Conservation (phyloP, 2,113 vertebrate species). For the Malurus elegans region DNA sequence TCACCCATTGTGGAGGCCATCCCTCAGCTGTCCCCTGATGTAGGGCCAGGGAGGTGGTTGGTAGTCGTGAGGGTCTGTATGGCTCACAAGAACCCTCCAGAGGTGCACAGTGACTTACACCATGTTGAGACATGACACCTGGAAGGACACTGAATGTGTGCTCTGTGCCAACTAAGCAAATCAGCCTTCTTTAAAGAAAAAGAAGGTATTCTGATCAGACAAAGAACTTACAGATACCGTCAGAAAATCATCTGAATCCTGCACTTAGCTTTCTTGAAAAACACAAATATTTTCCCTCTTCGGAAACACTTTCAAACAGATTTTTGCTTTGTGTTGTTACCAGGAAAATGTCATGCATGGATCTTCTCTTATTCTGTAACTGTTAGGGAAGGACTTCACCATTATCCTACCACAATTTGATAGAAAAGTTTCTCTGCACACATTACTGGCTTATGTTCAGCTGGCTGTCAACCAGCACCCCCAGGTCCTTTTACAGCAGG, state of each 20-base stretch:
- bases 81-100: not conserved
- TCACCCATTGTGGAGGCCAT: rapidly evolving
- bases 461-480: not conserved
- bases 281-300: not conserved
- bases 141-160: not conserved
- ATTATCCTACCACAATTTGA: not conserved
- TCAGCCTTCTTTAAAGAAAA: not conserved
- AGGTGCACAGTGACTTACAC: not conserved
- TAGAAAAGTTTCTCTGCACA: not conserved
- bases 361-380: not conserved
- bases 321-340: not conserved
- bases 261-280: not conserved
- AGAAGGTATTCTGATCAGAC: not conserved
- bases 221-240: not conserved
- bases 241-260: not conserved
- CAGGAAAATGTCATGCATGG: not conserved
- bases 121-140: not conserved
- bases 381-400: not conserved
- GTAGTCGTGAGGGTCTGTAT: not conserved
- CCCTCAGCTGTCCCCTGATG: not conserved
- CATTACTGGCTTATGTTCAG: not conserved
- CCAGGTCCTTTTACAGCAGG: not conserved
- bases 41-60: not conserved
- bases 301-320: not conserved
- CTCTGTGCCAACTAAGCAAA: not conserved